These are phyloP conservation scores for Danaus plexippus DNA, from an alignment of 1,140 invertebrate genomes.

Conservation along the genomic window DNA sequence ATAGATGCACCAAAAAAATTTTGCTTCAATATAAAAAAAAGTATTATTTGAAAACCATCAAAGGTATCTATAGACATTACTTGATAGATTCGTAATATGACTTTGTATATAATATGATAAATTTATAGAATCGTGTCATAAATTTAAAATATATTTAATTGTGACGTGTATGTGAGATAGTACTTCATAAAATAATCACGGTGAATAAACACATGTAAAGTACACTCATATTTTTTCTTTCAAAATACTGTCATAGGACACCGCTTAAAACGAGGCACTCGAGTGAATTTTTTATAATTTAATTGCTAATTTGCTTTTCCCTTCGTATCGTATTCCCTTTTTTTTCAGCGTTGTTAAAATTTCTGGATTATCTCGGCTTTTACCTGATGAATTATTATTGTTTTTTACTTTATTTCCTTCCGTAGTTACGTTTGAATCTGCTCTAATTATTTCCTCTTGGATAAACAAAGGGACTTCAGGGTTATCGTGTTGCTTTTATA, in stretches of 20 bases:
- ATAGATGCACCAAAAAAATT: too few species aligned
- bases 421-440: slow-evolving; percentile 44
- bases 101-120: too few species aligned
- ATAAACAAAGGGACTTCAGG: slow-evolving; percentile 52
- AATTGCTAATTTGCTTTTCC: slow-evolving; percentile 61
- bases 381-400: slow-evolving; percentile 62
- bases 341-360: slow-evolving; percentile 51
- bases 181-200: slow-evolving; percentile 3
- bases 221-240: too few species aligned
- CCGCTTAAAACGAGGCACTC: slow-evolving; percentile 39
- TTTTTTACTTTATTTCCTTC: slow-evolving; percentile 42
- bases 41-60: too few species aligned
- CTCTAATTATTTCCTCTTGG: slow-evolving; percentile 64
- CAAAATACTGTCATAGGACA: slow-evolving; percentile 30
- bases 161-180: too few species aligned
- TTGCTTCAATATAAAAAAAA: too few species aligned
- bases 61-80: too few species aligned
- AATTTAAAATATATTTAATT: too few species aligned
- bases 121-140: too few species aligned
- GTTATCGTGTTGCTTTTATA: slow-evolving; percentile 22
- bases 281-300: slow-evolving; percentile 34
- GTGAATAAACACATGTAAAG: too few species aligned
- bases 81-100: too few species aligned
- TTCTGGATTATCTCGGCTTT: slow-evolving; percentile 52
- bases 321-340: slow-evolving; percentile 35